phyloP scores from a whole-genome alignment of 2,797 vertebrate species.

The Schizothorax lantsangensis region DNA sequence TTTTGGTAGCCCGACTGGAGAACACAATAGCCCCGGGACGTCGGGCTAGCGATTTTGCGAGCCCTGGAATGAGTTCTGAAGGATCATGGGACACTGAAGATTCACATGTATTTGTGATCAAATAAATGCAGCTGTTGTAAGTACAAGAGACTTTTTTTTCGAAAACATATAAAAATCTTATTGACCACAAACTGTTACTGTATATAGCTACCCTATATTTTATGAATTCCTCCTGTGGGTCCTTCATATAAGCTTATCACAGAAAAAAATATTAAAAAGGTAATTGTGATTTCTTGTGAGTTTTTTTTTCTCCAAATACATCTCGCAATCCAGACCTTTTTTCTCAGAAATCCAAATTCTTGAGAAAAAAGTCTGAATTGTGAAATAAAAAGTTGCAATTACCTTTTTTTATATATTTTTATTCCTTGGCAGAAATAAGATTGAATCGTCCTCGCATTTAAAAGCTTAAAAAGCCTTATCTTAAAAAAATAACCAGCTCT shows the following conservation, averaged over 20 bases:
- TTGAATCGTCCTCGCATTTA: not conserved
- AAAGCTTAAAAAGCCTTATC: not conserved
- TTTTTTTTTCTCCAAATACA: not conserved
- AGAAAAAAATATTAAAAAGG: not conserved
- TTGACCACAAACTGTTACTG: not conserved
- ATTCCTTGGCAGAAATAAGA: not conserved
- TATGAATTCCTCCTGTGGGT: not conserved
- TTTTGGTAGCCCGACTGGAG: no score
- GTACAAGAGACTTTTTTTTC: not conserved
- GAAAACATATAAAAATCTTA: not conserved
- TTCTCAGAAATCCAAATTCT: not conserved
- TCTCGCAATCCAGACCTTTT: not conserved
- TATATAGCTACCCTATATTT: not conserved
- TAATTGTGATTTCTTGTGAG: not conserved
- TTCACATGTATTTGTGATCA: not conserved
- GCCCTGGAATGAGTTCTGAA: not conserved
- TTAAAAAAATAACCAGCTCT: not conserved
- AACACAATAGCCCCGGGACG: no score
- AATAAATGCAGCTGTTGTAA: not conserved
- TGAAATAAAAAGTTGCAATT: not conserved
- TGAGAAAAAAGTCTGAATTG: not conserved
- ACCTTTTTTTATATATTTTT: no score
- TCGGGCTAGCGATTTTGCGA: no score
- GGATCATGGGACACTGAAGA: not conserved
- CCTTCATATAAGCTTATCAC: not conserved